phyloP scores from a whole-genome alignment of 2,888 invertebrate genomes.

The Eumacrocentrus americanus region DNA sequence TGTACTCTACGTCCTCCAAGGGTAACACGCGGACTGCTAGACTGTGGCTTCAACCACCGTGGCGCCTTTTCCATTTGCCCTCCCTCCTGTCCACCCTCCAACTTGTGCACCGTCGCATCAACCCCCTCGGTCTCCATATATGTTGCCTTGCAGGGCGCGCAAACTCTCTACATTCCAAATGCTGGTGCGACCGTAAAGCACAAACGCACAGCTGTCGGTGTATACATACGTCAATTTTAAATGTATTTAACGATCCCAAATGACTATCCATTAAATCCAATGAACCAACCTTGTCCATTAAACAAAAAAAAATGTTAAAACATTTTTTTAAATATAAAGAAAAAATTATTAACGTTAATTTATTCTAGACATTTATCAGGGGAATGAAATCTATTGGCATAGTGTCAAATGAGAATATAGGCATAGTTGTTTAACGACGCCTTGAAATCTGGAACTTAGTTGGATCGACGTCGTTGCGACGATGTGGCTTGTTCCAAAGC shows the following conservation, averaged over 20 bases:
- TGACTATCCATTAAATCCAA: no score
- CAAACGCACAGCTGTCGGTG: neutral
- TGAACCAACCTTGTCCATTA: no score
- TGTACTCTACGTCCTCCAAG: slow-evolving; percentile 39
- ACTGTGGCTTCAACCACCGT: slow-evolving; percentile 45
- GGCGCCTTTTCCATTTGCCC: slow-evolving; percentile 29
- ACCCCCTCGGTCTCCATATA: slow-evolving; percentile 1
- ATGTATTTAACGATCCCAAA: no score
- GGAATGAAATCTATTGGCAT: slow-evolving; percentile 19
- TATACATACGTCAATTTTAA: no score
- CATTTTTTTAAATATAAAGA: no score
- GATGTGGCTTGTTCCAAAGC: slow-evolving; percentile 17
- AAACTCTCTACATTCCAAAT: slow-evolving; percentile 45
- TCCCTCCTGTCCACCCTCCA: slow-evolving; percentile 13
- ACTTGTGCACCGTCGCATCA: neutral
- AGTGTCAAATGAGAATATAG: slow-evolving; percentile 9
- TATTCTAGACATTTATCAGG: no score
- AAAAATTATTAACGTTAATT: no score
- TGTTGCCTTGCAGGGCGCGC: slow-evolving; percentile 37
- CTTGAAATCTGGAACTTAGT: neutral
- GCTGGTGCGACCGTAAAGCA: slow-evolving; percentile 31
- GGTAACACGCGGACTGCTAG: slow-evolving; percentile 53
- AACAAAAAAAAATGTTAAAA: no score
- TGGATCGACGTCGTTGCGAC: slow-evolving; percentile 6
- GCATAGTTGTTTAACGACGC: neutral